phyloP scores from a whole-genome alignment of 1,140 invertebrate species.

The Gonioctena quinquepunctata region DNA sequence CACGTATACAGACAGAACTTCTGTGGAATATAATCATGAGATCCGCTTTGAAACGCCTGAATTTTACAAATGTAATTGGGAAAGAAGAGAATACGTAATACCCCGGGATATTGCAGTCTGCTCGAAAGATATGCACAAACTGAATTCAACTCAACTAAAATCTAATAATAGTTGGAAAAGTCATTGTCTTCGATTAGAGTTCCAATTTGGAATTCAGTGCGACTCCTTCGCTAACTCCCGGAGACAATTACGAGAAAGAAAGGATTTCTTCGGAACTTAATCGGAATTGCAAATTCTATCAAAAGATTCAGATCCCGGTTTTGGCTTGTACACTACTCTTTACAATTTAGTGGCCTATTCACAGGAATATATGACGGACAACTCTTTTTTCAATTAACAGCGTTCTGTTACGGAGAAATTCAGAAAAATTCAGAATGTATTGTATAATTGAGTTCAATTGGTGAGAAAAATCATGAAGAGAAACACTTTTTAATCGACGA shows the following conservation, averaged over 20 bases:
- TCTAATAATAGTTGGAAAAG: slow-evolving; percentile 15
- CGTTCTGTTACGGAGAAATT: too few relatives aligned
- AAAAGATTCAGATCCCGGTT: not conserved
- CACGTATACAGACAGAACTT: not conserved
- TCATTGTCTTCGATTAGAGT: slow-evolving; percentile 11
- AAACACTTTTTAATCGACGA: too few relatives aligned
- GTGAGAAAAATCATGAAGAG: too few relatives aligned
- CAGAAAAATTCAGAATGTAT: too few relatives aligned
- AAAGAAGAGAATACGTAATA: not conserved
- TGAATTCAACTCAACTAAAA: not conserved
- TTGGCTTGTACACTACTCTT: too few relatives aligned
- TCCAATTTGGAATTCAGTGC: slow-evolving; percentile 3
- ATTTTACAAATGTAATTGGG: not conserved
- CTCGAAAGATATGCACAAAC: not conserved
- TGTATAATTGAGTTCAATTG: too few relatives aligned
- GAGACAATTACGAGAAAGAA: not conserved
- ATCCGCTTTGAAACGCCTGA: not conserved
- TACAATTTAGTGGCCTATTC: too few relatives aligned
- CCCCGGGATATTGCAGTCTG: not conserved
- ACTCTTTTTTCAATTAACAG: too few relatives aligned
- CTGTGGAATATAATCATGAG: not conserved
- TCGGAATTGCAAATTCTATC: not conserved
- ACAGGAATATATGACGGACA: too few relatives aligned
- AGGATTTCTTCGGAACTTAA: not conserved
- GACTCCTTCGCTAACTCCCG: not conserved